These are phyloP conservation scores for Knipowitschia caucasica DNA, from an alignment of 2,797 vertebrate genomes.

Conservation along the genomic window DNA sequence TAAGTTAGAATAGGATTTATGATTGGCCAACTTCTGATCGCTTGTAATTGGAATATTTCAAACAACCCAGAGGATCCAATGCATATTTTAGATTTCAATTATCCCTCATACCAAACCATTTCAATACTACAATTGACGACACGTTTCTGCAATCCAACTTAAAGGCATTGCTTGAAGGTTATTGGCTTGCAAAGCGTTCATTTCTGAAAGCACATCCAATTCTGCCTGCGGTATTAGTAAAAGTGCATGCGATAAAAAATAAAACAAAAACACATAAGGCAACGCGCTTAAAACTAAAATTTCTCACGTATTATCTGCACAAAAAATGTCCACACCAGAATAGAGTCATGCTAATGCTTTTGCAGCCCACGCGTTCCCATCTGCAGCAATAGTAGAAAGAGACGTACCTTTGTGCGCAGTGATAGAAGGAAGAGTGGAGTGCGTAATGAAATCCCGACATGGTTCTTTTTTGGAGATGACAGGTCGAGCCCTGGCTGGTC, in stretches of 20 bases:
- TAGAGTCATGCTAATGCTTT: slow-evolving; percentile 20
- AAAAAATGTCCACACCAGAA: slow-evolving; percentile 19
- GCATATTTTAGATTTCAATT: background rate
- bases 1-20: slow-evolving; percentile 61
- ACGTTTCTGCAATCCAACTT: background rate
- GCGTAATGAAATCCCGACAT: slow-evolving; percentile 8
- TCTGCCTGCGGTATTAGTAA: background rate
- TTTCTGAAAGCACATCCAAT: background rate
- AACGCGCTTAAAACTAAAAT: background rate
- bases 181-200: background rate
- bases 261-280: background rate
- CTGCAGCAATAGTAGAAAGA: background rate
- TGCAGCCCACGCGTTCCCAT: slow-evolving; percentile 1
- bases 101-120: slow-evolving; percentile 9
- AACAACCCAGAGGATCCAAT: slow-evolving; percentile 30
- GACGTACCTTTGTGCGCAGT: slow-evolving; percentile 37
- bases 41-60: slow-evolving; percentile 30
- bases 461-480: background rate
- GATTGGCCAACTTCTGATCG: slow-evolving; percentile 61
- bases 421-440: slow-evolving; percentile 5
- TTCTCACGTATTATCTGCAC: background rate
- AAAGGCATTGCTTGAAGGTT: background rate
- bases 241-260: too few species aligned
- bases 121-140: slow-evolving; percentile 8
- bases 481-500: slow-evolving; percentile 26